Percentiles rank a stretch among this genome's conserved stretches.
phyloP scores from a whole-genome alignment of 2,113 vertebrate genomes.

The Eretmochelys imbricata region DNA sequence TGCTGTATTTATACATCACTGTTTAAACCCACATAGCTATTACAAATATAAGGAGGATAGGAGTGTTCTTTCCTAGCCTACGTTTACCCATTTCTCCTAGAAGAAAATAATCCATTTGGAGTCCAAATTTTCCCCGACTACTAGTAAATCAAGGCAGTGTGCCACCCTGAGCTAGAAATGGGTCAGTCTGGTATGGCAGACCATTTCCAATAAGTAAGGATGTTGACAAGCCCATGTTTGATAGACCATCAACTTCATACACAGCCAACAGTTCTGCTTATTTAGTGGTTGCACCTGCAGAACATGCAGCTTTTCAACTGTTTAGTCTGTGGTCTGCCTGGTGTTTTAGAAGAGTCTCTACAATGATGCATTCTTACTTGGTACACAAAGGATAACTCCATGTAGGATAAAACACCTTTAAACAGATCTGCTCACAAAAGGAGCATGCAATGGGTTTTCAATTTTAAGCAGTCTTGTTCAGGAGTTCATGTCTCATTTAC shows the following conservation, averaged over 20 bases:
- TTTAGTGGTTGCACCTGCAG: background rate
- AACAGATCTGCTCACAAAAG: background rate
- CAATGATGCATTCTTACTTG: background rate
- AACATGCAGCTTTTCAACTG: background rate
- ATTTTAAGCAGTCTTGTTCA: background rate
- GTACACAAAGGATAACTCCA: background rate
- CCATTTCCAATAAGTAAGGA: background rate
- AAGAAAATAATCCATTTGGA: background rate
- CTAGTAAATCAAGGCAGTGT: accelerated
- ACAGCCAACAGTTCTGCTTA: background rate
- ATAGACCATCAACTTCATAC: background rate
- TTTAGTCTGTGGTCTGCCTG: background rate
- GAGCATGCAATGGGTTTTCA: background rate
- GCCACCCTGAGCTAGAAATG: background rate
- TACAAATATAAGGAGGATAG: background rate
- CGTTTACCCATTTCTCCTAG: background rate
- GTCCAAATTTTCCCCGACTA: background rate
- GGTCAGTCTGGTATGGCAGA: background rate
- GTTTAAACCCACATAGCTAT: background rate
- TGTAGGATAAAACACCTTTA: background rate
- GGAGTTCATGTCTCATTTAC: background rate
- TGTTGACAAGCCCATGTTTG: background rate
- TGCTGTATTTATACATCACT: background rate
- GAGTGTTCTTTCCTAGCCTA: background rate
- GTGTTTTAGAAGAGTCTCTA: background rate